Evolutionary conservation across 1,140 invertebrate species (phyloP), one percentile per base, ranked within the genome.

Genomic region (Chelonus insularis): DNA sequence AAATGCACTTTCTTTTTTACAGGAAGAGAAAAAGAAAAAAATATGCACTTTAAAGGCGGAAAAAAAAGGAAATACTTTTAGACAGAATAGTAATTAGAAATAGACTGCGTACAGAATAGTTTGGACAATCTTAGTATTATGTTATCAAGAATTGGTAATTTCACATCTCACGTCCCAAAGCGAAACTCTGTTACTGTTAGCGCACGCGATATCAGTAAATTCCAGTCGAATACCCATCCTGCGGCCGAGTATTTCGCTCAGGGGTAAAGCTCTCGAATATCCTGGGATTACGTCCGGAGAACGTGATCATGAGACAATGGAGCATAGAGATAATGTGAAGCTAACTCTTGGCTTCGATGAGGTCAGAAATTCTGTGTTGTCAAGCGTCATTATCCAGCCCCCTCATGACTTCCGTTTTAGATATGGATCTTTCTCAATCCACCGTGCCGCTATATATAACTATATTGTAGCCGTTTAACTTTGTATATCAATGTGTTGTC

Each of bases 261-360:
- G 23, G 51, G 50, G 32, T 61, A 36, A 20, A 60, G 58, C 48
- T 41, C 58, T 52, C 48, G 48, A 60, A 54, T 60, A 60, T 60
- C 58, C 48, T 32, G 48, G 56, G 50, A 60, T 60, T 60, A 60
- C 51, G 51, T 61, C 51, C 59, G 41, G 37, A 55, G 59, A 61
- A 61, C 59, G 59, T 61, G 59, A 61, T 61, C 59, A 55, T 48
- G 41, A 61, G 50, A 61, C 59, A 61, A 61, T 61, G 41, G 51
- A 25, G 51, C 51, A 61, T 47, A 21, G 50, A 61, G 59, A 61
- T 61, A 61, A 61, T 61, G 52, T 34, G 39, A 45, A 54, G 51
- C 50, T 45, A 41, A 39, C 23, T 25, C 39, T 47, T 12, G 45
- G 29, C 57, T 36, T 48, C 56, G 43, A 57, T 57, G 43, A 60